A percentile compares a stretch with the other conserved stretches of the same genome.
These are phyloP conservation scores for Pipa parva DNA, from an alignment of 2,113 vertebrate species.

Conservation along the genomic window DNA sequence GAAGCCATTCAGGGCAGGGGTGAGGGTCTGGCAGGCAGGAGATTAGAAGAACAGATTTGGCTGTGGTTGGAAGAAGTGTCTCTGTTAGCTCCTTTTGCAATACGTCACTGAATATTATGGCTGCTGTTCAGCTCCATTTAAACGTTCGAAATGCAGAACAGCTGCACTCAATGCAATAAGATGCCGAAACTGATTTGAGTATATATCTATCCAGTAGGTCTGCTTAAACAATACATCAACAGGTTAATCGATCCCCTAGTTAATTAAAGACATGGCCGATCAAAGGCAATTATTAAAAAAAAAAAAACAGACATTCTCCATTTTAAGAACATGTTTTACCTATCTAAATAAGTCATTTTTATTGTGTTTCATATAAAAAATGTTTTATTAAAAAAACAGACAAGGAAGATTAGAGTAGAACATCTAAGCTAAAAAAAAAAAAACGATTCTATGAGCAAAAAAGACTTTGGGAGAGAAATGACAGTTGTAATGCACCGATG, in stretches of 20 bases:
- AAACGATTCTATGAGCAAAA: no score
- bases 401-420: no score
- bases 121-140: not conserved
- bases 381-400: no score
- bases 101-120: no score
- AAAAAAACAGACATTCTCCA: no score
- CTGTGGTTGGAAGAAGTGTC: not conserved
- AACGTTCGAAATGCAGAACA: not conserved
- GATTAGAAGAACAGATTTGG: no score
- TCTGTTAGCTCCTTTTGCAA: no score
- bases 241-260: slow-evolving; percentile 9
- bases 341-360: no score
- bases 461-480: not conserved
- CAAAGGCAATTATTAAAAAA: not conserved
- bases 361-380: no score
- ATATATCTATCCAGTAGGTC: not conserved
- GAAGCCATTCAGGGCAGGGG: no score
- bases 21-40: not conserved
- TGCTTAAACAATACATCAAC: slow-evolving; percentile 17
- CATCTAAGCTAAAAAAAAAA: no score
- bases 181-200: not conserved
- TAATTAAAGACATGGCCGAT: slow-evolving; percentile 22
- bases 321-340: no score
- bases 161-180: not conserved
- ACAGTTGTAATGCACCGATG: slow-evolving; percentile 13